Evolutionary conservation across 2,888 invertebrate genomes (phyloP), one percentile per base, ranked within the genome.

Genomic region (Caradrina clavipalpis): DNA sequence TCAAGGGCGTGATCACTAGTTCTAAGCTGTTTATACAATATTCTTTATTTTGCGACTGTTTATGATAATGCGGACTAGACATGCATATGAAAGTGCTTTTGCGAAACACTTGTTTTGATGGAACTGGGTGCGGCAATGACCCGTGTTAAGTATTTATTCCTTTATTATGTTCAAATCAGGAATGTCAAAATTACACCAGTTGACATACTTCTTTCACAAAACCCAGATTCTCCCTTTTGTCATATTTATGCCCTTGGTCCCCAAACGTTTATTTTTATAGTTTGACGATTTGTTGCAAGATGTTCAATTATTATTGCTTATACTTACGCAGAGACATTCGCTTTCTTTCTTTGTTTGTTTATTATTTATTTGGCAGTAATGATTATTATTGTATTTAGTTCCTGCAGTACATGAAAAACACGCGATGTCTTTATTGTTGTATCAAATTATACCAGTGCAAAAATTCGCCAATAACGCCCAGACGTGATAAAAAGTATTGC

Each of bases 1-100:
- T 62, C 73, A 83, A 83, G 84, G 82, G 76, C 84, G 64, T 8
- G 61, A 21, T 54, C 67, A 57, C 65, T 54, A 65, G 63, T 68
- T 69, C n/a, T 47, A 72, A 72, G 67, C 57, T 75, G 75, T 66
- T 70, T 65, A 53, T 65, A 78, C 58, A 61, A 69, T 62, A 68
- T 73, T 59, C 42, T 64, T 70, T 57, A 55, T 63, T 67, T 64
- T 54, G 59, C 62, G 50, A 67, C 22, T 51, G 47, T 66, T 51
- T 65, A 61, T 64, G 42, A 35, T 51, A 61, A 59, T 58, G 53
- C 31, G n/a, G 15, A 63, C 21, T 21, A 31, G 21, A 42, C 26
- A 26, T 60, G 22, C 57, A 54, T 53, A 62, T 59, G 49, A 4
- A 11, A 47, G 21, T 42, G 19, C 47, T 62, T 78, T 63, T 63